A percentile compares a stretch with the other conserved stretches of the same genome.
These are phyloP conservation scores for Apis laboriosa DNA, from an alignment of 1,140 invertebrate species.

Conservation along the genomic window DNA sequence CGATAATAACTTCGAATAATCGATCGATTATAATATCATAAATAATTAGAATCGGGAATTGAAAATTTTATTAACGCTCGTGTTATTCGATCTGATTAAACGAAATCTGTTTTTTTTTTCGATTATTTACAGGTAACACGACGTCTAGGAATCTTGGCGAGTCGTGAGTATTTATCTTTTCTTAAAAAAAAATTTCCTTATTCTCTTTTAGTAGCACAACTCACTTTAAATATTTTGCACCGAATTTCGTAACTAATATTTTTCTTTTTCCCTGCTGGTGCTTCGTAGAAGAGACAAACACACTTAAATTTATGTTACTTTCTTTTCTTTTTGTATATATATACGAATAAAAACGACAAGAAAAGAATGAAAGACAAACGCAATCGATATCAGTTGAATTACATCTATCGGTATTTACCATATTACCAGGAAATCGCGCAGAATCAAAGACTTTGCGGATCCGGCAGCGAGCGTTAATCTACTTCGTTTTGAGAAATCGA, in stretches of 20 bases:
- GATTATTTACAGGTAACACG: constrained; percentile 73
- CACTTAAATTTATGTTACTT: neutral
- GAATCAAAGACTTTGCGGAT: constrained; percentile 79
- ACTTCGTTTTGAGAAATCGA: constrained; percentile 78
- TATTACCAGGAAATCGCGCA: constrained; percentile 60
- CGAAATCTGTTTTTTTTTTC: constrained; percentile 5
- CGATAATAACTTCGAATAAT: no score
- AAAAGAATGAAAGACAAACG: neutral
- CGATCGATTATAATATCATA: neutral
- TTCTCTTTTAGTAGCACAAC: constrained; percentile 17
- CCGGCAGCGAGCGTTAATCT: constrained; percentile 77
- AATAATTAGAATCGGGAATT: neutral
- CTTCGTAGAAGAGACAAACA: constrained; percentile 22
- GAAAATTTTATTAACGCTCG: neutral
- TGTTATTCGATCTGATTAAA: neutral
- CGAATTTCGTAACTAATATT: constrained; percentile 69
- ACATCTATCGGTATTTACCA: constrained; percentile 26
- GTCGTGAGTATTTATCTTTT: constrained; percentile 74
- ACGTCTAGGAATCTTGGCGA: constrained; percentile 75
- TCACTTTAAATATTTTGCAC: constrained; percentile 46
- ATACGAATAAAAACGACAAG: neutral
- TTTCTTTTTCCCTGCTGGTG: constrained; percentile 19
- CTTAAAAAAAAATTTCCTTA: neutral
- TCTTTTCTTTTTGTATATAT: neutral
- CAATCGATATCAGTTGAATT: constrained; percentile 6